phyloP scores from a whole-genome alignment of 2,888 invertebrate genomes.

The Linnaemya vulpina region DNA sequence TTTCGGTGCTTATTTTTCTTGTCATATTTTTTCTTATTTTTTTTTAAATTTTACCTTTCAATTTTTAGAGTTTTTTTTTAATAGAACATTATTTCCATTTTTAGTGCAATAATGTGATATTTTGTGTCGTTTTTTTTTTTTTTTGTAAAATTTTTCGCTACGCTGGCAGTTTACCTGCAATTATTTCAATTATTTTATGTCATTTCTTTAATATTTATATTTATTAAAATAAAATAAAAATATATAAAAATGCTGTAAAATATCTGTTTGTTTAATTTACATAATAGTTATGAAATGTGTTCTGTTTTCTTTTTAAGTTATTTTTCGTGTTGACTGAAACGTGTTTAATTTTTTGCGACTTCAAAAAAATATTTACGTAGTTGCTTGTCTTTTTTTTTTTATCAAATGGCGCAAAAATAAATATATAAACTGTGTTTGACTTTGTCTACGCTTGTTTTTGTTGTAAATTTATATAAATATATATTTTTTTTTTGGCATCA shows the following conservation, averaged over 20 bases:
- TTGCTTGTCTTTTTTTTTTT: neutral
- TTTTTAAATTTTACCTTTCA: constrained; percentile 45
- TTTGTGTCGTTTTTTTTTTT: constrained; percentile 2
- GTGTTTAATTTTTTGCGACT: constrained; percentile 9
- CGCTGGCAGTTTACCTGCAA: constrained; percentile 52
- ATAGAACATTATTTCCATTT: constrained; percentile 40
- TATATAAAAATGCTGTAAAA: neutral
- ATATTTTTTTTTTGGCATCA: neutral
- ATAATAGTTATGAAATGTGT: constrained; percentile 20
- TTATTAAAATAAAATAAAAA: constrained; percentile 41
- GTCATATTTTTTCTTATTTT: constrained; percentile 7
- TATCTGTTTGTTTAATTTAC: constrained; percentile 41
- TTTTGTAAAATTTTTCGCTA: constrained; percentile 43
- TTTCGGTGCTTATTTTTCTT: constrained; percentile 2
- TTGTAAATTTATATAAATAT: constrained; percentile 14
- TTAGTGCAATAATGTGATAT: constrained; percentile 40
- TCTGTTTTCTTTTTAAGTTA: neutral
- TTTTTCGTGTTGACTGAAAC: constrained; percentile 9
- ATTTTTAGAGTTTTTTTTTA: constrained; percentile 59
- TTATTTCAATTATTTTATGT: constrained; percentile 41
- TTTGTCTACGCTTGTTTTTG: neutral
- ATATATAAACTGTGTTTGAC: neutral
- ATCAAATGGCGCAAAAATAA: neutral
- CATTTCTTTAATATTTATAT: constrained; percentile 45
- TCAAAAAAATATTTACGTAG: neutral